Conservation (phyloP, 2,113 vertebrate genomes). For the Hydrochoerus hydrochaeris region DNA sequence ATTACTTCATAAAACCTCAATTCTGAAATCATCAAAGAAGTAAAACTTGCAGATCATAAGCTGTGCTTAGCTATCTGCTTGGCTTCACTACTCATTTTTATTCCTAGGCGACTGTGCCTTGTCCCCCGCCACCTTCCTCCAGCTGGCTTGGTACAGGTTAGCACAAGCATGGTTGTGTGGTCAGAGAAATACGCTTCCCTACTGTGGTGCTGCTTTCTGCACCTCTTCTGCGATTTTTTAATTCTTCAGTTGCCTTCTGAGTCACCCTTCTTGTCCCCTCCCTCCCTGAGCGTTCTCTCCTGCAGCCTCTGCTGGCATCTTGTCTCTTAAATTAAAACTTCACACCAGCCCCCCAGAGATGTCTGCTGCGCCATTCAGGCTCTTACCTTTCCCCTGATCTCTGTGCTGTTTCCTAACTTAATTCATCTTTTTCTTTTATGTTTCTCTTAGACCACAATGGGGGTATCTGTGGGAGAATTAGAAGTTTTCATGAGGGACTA, state of each 20-base stretch:
- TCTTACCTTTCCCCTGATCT: neutral
- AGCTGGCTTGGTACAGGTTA: neutral
- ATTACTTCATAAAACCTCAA: neutral
- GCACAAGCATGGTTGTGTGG: neutral
- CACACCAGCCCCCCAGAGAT: neutral
- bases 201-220: neutral
- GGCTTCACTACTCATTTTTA: neutral
- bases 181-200: neutral
- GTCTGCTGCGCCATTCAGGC: neutral
- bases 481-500: neutral
- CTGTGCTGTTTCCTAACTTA: neutral
- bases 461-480: neutral
- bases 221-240: neutral
- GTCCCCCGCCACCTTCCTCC: too few species aligned
- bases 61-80: neutral
- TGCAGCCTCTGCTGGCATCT: neutral
- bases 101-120: neutral
- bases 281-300: neutral
- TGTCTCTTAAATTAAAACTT: neutral
- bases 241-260: neutral
- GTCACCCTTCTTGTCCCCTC: accelerated
- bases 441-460: neutral
- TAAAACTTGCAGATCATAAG: too few species aligned
- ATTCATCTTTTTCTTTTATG: neutral
- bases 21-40: neutral